Evolutionary conservation across 2,113 vertebrate genomes (phyloP), one percentile per base, ranked within the genome.

Genomic region (Megaceryle maxima): DNA sequence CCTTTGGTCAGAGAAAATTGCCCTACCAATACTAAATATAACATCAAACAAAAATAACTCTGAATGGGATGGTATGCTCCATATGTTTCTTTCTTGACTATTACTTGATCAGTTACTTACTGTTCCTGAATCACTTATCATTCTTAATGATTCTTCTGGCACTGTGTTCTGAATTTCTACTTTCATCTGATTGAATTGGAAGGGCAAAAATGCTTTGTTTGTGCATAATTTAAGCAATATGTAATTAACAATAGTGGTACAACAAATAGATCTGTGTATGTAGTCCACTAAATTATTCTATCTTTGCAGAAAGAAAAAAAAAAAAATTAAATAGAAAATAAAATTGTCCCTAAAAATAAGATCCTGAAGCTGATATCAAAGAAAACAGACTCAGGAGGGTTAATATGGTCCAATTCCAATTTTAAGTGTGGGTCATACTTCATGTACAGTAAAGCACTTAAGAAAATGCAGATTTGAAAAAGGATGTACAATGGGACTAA

Each of bases 401-500:
- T 77, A 78, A 59, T 35, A 78, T 6, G 39, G 43, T 88, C 46
- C 33, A 74, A 31, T 92, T 93, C 55, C 51, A 79, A 33, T 33
- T 70, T 10, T 56, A 72, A 91, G 33, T n/a, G 31, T 83, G 50
- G 94, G 46, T 91, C 79, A 90, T 77, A 90, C 81, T 90, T 90
- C 64, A 78, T 20, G n/a, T 85, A 76, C 20, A 66, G 78, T 55
- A 77, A 87, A 92, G 64, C 70, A 88, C 73, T 60, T 82, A 81
- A 94, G 68, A 35, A 94, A 85, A 90, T 31, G 44, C 33, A 93
- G 90, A 89, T 63, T n/a, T 88, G 85, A 90, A 91, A 63, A 55
- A 86, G 51, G 46, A 81, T 92, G 60, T 75, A 84, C 29, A 90
- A 90, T 46, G 62, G 33, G 44, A 94, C 83, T 90, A 94, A 92